Percentiles rank a stretch among this genome's conserved stretches.
Conservation (phyloP, 2,113 vertebrate species). For the Chaetorhynchus papuensis region DNA sequence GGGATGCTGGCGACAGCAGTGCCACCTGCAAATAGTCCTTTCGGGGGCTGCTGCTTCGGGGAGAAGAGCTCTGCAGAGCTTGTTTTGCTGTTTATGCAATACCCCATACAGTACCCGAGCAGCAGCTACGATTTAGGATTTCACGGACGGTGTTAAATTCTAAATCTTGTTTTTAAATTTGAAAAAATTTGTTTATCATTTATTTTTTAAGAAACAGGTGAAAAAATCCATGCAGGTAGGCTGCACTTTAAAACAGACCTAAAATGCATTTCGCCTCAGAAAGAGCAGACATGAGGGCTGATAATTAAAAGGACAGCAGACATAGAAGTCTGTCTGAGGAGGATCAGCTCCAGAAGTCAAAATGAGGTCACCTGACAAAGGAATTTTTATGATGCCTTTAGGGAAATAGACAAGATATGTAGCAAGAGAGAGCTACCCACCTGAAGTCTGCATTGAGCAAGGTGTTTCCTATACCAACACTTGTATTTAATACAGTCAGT, state of each 20-base stretch:
- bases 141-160: not conserved
- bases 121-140: not conserved
- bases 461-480: not conserved
- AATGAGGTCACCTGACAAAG: not conserved
- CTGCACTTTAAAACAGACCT: accelerated
- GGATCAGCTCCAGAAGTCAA: not conserved
- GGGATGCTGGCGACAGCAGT: not conserved
- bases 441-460: not conserved
- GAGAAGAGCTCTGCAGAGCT: not conserved
- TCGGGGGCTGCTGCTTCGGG: not conserved
- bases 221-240: not conserved
- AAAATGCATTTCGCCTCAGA: accelerated
- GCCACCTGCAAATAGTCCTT: not conserved
- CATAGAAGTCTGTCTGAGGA: not conserved
- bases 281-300: not conserved
- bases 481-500: accelerated
- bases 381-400: not conserved
- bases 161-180: not conserved
- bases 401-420: accelerated
- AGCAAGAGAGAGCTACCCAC: not conserved
- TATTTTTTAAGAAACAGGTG: not conserved
- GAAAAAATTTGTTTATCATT: accelerated
- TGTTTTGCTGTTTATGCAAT: accelerated
- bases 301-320: not conserved
- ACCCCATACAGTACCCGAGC: accelerated